Evolutionary conservation across 2,113 vertebrate genomes (phyloP).

Genomic region (Acanthisitta chloris): DNA sequence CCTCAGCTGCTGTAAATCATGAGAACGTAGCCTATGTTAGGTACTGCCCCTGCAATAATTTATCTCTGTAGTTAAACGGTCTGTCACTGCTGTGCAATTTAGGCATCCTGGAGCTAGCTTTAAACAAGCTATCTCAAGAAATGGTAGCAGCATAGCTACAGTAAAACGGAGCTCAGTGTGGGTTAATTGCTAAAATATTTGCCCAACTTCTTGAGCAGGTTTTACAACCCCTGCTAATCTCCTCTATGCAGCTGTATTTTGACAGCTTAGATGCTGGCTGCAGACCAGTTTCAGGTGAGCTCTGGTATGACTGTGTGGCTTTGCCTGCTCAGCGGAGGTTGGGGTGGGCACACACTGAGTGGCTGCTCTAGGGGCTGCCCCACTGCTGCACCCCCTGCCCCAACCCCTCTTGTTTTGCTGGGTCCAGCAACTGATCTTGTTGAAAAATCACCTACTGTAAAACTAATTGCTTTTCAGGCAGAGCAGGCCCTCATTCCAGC

Average conservation of each 20-base stretch:
- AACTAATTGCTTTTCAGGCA: background rate
- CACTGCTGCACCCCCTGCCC: fast-evolving
- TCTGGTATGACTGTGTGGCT: background rate
- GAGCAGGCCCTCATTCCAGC: background rate
- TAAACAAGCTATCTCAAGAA: background rate
- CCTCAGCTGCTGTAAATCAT: slow-evolving; percentile 31
- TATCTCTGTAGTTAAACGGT: background rate
- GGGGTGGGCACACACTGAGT: background rate
- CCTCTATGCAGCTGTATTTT: slow-evolving; percentile 46
- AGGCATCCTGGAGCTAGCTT: background rate
- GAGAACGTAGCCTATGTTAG: background rate
- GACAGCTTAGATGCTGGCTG: slow-evolving; percentile 16
- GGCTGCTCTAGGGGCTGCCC: background rate
- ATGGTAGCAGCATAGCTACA: background rate
- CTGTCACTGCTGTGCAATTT: background rate
- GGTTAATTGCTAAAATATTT: slow-evolving; percentile 62
- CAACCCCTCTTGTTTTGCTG: too few species aligned
- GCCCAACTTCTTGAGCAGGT: slow-evolving; percentile 48
- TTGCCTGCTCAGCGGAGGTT: background rate
- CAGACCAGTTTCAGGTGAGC: slow-evolving; percentile 31
- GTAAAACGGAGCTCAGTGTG: background rate
- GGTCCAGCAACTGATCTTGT: background rate
- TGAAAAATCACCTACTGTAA: background rate
- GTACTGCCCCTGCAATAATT: background rate
- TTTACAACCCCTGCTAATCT: slow-evolving; percentile 54